phyloP scores from a whole-genome alignment of 2,113 vertebrate species.

The Grus americana region DNA sequence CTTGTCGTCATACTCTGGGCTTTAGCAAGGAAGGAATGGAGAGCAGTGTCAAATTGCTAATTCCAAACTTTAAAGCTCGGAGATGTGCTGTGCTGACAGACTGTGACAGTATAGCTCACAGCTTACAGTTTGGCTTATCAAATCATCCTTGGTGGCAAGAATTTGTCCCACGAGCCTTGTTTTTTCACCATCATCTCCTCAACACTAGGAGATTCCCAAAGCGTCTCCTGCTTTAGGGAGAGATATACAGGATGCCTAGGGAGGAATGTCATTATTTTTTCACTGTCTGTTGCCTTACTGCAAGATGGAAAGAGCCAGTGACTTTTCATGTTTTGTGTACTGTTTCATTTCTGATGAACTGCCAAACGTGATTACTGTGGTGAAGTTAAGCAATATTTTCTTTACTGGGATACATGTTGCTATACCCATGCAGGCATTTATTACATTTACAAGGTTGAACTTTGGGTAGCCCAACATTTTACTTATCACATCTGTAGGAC shows the following conservation, averaged over 20 bases:
- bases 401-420: not conserved
- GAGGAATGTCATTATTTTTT: not conserved
- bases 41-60: not conserved
- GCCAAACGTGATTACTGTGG: not conserved
- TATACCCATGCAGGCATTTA: not conserved
- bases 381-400: not conserved
- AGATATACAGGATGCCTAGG: not conserved
- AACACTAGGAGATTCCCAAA: not conserved
- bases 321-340: not conserved
- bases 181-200: not conserved
- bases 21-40: not conserved
- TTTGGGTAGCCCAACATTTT: not conserved
- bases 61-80: not conserved
- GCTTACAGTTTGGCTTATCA: not conserved
- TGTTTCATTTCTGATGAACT: not conserved
- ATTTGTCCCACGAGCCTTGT: not conserved
- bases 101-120: not conserved
- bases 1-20: not conserved
- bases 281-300: not conserved
- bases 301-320: not conserved
- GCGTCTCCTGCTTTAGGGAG: not conserved
- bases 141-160: not conserved
- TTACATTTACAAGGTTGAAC: not conserved
- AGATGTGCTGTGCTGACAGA: not conserved
- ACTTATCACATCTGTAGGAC: not conserved